Conservation (phyloP, 2,797 vertebrate genomes). For the Acrossocheilus wenchowensis region DNA sequence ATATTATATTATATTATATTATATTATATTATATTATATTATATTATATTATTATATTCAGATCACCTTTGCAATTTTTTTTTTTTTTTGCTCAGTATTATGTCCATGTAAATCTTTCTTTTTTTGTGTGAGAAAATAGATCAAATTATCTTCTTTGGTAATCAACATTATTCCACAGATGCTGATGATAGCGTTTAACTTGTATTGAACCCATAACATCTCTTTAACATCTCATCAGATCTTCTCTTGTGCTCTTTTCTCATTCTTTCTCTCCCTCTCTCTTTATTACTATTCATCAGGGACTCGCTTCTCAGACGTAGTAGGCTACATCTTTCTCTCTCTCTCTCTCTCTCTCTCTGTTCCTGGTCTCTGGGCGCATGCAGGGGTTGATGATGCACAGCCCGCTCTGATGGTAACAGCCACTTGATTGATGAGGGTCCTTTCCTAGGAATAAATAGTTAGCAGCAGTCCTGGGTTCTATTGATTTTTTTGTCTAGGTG, state of each 20-base stretch:
- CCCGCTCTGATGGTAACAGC: slow-evolving; percentile 77
- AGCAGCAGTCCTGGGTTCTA: slow-evolving; percentile 70
- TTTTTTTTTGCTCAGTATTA: neutral
- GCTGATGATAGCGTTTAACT: neutral
- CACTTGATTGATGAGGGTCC: slow-evolving; percentile 79
- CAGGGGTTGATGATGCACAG: slow-evolving; percentile 72
- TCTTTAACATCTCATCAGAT: slow-evolving; percentile 1
- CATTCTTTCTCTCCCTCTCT: slow-evolving; percentile 21
- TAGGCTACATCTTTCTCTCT: slow-evolving; percentile 11
- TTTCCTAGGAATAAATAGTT: slow-evolving; percentile 77
- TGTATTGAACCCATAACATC: neutral
- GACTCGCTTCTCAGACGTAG: slow-evolving; percentile 28
- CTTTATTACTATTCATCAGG: slow-evolving; percentile 41
- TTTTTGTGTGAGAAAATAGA: neutral
- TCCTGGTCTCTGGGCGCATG: slow-evolving; percentile 50
- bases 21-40: neutral
- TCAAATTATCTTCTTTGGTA: neutral
- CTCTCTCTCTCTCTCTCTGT: slow-evolving; percentile 14
- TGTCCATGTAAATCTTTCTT: neutral
- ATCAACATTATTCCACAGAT: slow-evolving; percentile 38
- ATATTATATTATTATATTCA: neutral
- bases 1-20: neutral
- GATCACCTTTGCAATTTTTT: neutral
- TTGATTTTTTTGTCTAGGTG: slow-evolving; percentile 82
- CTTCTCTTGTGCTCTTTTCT: neutral